Evolutionary conservation across 2,888 invertebrate species (phyloP), one percentile per base, ranked within the genome.

Genomic region (Drosophila atroscutellata): DNA sequence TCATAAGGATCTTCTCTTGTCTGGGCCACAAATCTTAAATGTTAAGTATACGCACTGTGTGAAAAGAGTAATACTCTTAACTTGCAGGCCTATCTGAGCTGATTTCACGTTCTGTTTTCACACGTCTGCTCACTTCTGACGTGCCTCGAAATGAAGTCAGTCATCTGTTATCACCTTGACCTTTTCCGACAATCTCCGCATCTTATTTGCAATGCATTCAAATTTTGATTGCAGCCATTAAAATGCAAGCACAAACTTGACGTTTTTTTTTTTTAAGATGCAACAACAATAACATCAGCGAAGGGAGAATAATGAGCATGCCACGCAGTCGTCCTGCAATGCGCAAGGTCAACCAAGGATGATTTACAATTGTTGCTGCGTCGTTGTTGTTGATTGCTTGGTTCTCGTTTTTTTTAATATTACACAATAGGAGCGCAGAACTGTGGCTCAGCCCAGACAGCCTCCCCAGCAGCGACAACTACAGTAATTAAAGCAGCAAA

Each of bases 141-240:
- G n/a, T 36, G 24, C 20, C 32, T 26, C 15, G 11, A n/a, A 49
- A 42, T 52, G 30, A 56, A 59, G 45, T 47, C 67, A 49, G 55
- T 58, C 49, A 59, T 56, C 51, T 65, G 60, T 47, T 57, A 66
- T 78, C 56, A 72, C 77, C 75, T 72, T 70, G 80, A 66, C 67
- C 74, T 80, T 80, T 76, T 54, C 60, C n/a, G 61, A 34, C 56
- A 71, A 65, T 32, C 83, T 62, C 62, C 71, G 63, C 75, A 59
- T 75, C 76, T 57, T 56, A 39, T 65, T 72, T 83, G 80, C 89
- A 88, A 78, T 88, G 81, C 84, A 86, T 86, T 76, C 66, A 78
- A 86, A 86, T 88, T 83, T 84, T 88, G 86, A 86, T 85, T 88
- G 86, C 85, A 78, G 70, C 76, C 84, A 85, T 88, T 88, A 86